These are phyloP conservation scores for Idaea biselata DNA, from an alignment of 2,888 invertebrate species.

Conservation along the genomic window DNA sequence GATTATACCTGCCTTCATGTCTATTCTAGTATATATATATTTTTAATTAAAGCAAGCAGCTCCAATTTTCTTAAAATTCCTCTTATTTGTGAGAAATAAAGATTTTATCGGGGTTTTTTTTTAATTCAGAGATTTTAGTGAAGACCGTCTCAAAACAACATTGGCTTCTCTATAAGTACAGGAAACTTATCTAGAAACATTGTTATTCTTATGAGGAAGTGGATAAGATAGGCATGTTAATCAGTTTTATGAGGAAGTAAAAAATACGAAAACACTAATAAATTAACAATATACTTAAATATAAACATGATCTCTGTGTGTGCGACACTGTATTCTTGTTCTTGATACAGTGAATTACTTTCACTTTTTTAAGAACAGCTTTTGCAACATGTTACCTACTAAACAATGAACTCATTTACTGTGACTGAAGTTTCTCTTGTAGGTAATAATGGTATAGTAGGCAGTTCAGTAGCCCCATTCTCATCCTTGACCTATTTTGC, in stretches of 20 bases:
- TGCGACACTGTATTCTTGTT: not conserved
- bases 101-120: too few relatives aligned
- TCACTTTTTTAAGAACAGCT: slow-evolving; percentile 4
- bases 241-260: not conserved
- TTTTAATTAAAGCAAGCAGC: too few relatives aligned
- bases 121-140: too few relatives aligned
- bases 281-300: not conserved
- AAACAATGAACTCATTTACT: slow-evolving; percentile 1
- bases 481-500: not conserved
- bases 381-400: not conserved
- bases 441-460: not conserved
- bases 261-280: not conserved
- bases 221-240: not conserved
- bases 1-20: too few relatives aligned
- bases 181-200: not conserved
- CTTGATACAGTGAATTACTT: slow-evolving; percentile 1
- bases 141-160: too few relatives aligned
- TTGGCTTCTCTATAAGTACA: not conserved
- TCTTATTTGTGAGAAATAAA: too few relatives aligned
- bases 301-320: not conserved
- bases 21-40: too few relatives aligned
- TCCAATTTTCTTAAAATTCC: too few relatives aligned
- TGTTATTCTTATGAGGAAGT: not conserved
- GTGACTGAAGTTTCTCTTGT: not conserved
- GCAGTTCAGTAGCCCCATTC: not conserved